Conservation (phyloP, 2,888 invertebrate species). For the Cephus pulcher region DNA sequence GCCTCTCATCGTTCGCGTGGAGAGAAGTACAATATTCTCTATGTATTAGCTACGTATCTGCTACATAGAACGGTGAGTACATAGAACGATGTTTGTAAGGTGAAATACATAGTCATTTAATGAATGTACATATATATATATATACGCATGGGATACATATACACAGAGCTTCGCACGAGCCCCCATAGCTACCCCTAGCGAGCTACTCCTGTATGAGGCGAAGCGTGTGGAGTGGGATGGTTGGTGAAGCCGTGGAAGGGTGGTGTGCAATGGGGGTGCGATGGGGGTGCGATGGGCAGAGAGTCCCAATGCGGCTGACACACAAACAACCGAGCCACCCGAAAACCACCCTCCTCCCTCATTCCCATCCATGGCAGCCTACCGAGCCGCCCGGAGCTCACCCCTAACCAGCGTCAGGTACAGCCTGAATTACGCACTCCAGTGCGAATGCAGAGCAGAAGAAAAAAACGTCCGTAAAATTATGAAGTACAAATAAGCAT, state of each 20-base stretch:
- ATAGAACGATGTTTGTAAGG: constrained; percentile 52
- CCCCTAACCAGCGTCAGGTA: constrained; percentile 48
- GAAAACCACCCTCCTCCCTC: constrained; percentile 34
- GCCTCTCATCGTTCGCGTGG: constrained; percentile 11
- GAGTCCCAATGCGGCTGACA: constrained; percentile 65
- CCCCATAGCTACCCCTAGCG: constrained; percentile 8
- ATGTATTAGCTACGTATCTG: constrained; percentile 55
- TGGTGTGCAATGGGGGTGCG: constrained; percentile 15
- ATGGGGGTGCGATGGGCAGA: constrained; percentile 33
- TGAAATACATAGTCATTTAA: constrained; percentile 41
- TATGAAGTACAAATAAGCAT: constrained; percentile 33
- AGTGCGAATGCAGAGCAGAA: constrained; percentile 32
- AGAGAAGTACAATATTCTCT: constrained; percentile 51
- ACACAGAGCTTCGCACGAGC: constrained; percentile 15
- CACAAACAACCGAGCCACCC: constrained; percentile 61
- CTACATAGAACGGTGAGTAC: constrained; percentile 41
- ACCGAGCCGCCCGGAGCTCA: constrained; percentile 17
- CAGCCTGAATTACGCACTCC: constrained; percentile 58
- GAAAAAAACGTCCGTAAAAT: constrained; percentile 31
- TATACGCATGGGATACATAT: constrained; percentile 36
- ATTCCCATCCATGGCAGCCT: constrained; percentile 17
- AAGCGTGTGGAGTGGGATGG: constrained; percentile 17
- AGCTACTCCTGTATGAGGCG: neutral
- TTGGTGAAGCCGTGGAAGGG: constrained; percentile 17
- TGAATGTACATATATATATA: constrained; percentile 19